These are phyloP conservation scores for Furnarius figulus DNA, from an alignment of 2,113 vertebrate species.

Conservation along the genomic window DNA sequence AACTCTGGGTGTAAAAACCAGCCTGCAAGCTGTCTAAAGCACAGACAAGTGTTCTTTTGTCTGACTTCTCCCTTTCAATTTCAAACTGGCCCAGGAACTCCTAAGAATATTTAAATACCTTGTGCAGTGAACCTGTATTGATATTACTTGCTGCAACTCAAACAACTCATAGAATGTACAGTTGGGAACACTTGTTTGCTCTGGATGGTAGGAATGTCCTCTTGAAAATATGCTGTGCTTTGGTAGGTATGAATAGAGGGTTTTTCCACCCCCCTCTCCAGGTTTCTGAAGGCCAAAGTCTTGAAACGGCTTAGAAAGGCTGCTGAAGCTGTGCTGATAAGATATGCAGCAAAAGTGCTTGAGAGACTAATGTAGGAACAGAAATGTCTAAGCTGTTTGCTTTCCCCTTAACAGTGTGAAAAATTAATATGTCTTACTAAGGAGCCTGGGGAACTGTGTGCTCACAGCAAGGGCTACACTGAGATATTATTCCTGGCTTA, in stretches of 20 bases:
- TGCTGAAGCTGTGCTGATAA: conserved; percentile 48
- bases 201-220: conserved; percentile 41
- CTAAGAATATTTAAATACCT: background rate
- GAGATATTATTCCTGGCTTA: background rate
- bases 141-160: background rate
- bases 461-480: background rate
- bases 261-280: conserved; percentile 3
- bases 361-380: conserved; percentile 1
- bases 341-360: background rate
- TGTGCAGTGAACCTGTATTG: background rate
- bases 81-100: background rate
- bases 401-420: conserved; percentile 21
- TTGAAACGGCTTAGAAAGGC: conserved; percentile 12
- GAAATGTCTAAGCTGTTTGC: conserved; percentile 50
- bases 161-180: background rate
- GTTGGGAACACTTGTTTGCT: conserved; percentile 36
- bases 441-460: background rate
- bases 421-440: conserved; percentile 8
- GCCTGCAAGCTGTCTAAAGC: background rate
- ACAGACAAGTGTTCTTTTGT: conserved; percentile 4
- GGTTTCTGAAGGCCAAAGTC: conserved; percentile 52
- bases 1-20: background rate
- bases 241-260: background rate
- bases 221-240: background rate
- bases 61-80: background rate